These are phyloP conservation scores for Pongo abelii DNA, from an alignment of 2,113 vertebrate species.

Conservation along the genomic window DNA sequence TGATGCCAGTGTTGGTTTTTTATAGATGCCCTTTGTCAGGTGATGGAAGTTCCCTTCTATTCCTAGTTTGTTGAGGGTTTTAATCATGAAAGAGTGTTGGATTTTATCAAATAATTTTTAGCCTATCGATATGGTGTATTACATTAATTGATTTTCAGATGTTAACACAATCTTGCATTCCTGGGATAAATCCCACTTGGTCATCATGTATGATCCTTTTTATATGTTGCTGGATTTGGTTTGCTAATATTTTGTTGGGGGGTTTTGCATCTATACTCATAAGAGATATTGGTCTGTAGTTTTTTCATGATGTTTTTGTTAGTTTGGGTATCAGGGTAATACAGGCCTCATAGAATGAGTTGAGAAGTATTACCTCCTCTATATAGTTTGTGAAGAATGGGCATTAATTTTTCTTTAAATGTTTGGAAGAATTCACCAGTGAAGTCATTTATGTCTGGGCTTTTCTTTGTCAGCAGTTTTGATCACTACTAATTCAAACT, in stretches of 20 bases:
- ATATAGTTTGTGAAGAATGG: conserved; percentile 6
- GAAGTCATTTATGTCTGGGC: neutral
- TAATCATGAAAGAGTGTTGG: neutral
- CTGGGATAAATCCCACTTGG: neutral
- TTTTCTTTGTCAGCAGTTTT: conserved; percentile 45
- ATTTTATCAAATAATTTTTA: conserved; percentile 30
- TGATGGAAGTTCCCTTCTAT: neutral
- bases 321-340: conserved; percentile 11
- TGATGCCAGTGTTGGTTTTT: conserved; percentile 29
- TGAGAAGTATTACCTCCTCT: neutral
- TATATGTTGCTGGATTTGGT: conserved; percentile 20
- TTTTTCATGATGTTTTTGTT: conserved; percentile 3
- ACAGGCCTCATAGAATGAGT: neutral
- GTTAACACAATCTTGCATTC: conserved; percentile 11
- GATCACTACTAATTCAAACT: conserved; percentile 31
- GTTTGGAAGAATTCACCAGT: conserved; percentile 36
- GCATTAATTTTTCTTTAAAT: conserved; percentile 47
- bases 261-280: neutral
- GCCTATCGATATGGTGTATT: neutral
- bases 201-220: neutral
- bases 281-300: neutral
- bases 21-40: neutral
- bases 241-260: conserved; percentile 32
- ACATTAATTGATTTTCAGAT: conserved; percentile 31
- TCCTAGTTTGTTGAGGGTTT: conserved; percentile 25